Percentiles rank a stretch among this genome's conserved stretches.
phyloP scores from a whole-genome alignment of 1,140 invertebrate genomes.

The Eumaeus atala region DNA sequence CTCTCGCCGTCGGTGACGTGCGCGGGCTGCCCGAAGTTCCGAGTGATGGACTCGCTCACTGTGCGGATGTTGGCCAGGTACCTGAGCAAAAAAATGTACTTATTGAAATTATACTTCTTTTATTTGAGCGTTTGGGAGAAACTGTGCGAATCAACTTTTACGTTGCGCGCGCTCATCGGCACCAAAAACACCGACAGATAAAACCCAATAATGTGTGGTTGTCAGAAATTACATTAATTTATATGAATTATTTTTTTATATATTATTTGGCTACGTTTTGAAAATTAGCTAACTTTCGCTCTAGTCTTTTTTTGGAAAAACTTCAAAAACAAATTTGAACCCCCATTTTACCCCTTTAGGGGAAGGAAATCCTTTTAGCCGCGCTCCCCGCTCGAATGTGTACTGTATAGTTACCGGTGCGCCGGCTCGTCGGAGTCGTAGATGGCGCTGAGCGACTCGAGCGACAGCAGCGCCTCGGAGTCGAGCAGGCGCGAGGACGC shows the following conservation, averaged over 20 bases:
- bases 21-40: conserved; percentile 82
- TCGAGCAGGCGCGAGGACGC: conserved; percentile 86
- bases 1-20: conserved; percentile 79
- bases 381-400: too few relatives aligned
- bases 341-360: too few relatives aligned
- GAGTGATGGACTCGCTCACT: conserved; percentile 83
- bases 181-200: too few relatives aligned
- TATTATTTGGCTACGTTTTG: not conserved
- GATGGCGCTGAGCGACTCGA: conserved; percentile 85
- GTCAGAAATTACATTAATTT: not conserved
- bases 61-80: conserved; percentile 85
- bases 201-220: too few relatives aligned
- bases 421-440: conserved; percentile 89
- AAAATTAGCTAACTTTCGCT: too few relatives aligned
- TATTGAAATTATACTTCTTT: not conserved
- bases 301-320: too few relatives aligned
- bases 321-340: too few relatives aligned
- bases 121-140: too few relatives aligned
- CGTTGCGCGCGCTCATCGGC: too few relatives aligned
- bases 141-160: too few relatives aligned
- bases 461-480: conserved; percentile 82
- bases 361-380: too few relatives aligned
- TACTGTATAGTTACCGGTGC: conserved; percentile 77
- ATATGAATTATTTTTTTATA: not conserved
- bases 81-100: conserved; percentile 31